phyloP scores from a whole-genome alignment of 2,888 invertebrate species.

The Lasioglossum lativentre region DNA sequence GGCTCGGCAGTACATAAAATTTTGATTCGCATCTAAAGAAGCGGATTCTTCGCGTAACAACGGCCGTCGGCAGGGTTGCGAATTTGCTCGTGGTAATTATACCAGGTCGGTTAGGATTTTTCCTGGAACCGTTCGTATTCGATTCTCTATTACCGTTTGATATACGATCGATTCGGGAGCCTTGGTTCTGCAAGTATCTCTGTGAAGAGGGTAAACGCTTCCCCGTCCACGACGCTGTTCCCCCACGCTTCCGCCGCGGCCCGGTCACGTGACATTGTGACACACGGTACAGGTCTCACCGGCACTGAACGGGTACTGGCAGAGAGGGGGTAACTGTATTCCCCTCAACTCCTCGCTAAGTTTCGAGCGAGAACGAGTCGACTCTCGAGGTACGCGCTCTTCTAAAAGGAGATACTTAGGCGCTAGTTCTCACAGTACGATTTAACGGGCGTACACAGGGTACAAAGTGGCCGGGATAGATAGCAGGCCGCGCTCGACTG shows the following conservation, averaged over 20 bases:
- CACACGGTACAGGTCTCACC: no score
- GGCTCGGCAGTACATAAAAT: slow-evolving; percentile 3
- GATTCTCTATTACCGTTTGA: slow-evolving; percentile 59
- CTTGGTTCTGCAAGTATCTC: slow-evolving; percentile 31
- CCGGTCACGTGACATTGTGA: no score
- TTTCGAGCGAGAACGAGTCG: background rate
- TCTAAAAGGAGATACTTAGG: background rate
- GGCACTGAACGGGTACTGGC: no score
- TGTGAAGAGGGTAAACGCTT: no score
- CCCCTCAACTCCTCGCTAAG: background rate
- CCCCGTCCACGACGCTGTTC: no score
- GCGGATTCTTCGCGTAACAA: slow-evolving; percentile 37
- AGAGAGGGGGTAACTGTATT: no score
- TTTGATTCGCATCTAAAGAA: slow-evolving; percentile 23
- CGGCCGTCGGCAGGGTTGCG: background rate
- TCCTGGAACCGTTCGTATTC: slow-evolving; percentile 47
- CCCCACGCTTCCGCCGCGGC: no score
- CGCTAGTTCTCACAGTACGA: slow-evolving; percentile 20
- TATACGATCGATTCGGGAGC: slow-evolving; percentile 53
- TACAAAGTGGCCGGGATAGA: background rate
- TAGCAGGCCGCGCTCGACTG: background rate
- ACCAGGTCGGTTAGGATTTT: slow-evolving; percentile 33
- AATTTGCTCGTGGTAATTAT: slow-evolving; percentile 53
- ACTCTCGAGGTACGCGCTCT: background rate
- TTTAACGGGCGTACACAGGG: slow-evolving; percentile 3